A percentile compares a stretch with the other conserved stretches of the same genome.
These are phyloP conservation scores for Daphoenositta chrysoptera DNA, from an alignment of 2,113 vertebrate species.

Conservation along the genomic window DNA sequence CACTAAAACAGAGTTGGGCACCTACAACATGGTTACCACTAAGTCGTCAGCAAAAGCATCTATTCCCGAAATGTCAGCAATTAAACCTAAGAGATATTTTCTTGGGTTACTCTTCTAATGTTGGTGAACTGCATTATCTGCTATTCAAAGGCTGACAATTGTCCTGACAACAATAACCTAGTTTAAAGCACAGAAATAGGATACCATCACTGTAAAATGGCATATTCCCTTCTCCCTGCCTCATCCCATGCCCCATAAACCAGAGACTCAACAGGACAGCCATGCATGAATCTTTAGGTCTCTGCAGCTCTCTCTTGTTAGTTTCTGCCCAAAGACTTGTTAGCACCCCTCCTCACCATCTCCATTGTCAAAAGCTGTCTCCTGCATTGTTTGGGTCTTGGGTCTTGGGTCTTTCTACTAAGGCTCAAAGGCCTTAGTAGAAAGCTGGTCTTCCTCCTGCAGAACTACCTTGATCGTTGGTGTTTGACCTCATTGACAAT, in stretches of 20 bases:
- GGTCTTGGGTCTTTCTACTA: too few species aligned
- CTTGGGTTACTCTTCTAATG: neutral
- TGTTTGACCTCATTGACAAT: neutral
- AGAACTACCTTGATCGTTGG: neutral
- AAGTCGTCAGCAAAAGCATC: neutral
- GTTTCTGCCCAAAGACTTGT: neutral
- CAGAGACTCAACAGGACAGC: neutral
- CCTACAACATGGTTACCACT: neutral
- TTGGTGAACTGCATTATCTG: neutral
- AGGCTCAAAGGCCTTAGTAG: neutral
- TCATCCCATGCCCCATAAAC: neutral
- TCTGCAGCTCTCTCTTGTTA: neutral
- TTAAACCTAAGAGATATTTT: neutral
- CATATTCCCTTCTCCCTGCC: neutral
- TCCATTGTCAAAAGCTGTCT: neutral
- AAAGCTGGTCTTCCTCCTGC: neutral
- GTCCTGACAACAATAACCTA: neutral
- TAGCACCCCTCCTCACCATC: neutral
- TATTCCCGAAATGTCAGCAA: neutral
- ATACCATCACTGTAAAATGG: neutral
- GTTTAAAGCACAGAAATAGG: neutral
- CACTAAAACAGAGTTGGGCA: neutral
- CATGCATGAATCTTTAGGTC: neutral
- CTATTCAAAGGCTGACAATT: neutral
- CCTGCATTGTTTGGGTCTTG: neutral